Percentiles rank a stretch among this genome's conserved stretches.
These are phyloP conservation scores for Eudemis profundana DNA, from an alignment of 2,888 invertebrate genomes.

Conservation along the genomic window DNA sequence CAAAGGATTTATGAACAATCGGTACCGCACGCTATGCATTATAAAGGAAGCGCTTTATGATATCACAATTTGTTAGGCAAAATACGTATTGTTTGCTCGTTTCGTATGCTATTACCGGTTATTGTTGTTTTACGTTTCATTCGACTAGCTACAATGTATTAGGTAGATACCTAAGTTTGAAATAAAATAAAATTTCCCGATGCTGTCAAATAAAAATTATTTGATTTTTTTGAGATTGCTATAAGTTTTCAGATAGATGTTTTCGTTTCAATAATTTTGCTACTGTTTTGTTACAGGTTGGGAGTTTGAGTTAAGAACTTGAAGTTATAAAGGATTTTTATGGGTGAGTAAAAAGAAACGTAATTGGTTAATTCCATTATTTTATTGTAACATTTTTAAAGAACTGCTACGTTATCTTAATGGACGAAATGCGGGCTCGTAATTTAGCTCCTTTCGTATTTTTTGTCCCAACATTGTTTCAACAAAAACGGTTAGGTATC, in stretches of 20 bases:
- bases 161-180: neutral
- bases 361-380: neutral
- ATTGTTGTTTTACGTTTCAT: slow-evolving; percentile 27
- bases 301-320: neutral
- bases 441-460: slow-evolving; percentile 26
- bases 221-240: neutral
- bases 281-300: slow-evolving; percentile 35
- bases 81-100: slow-evolving; percentile 50
- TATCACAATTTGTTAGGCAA: slow-evolving; percentile 61
- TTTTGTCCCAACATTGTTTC: slow-evolving; percentile 2
- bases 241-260: neutral
- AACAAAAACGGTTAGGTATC: slow-evolving; percentile 4
- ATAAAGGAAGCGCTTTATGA: slow-evolving; percentile 53
- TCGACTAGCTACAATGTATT: slow-evolving; percentile 3
- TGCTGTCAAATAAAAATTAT: slow-evolving; percentile 1
- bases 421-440: slow-evolving; percentile 40
- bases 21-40: slow-evolving; percentile 49
- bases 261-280: neutral
- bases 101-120: slow-evolving; percentile 31
- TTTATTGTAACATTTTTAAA: slow-evolving; percentile 9
- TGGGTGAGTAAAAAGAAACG: slow-evolving; percentile 22
- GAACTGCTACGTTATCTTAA: slow-evolving; percentile 15
- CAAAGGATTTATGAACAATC: slow-evolving; percentile 49
- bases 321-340: slow-evolving; percentile 10
- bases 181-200: neutral